Base-by-base conservation (phyloP, 2,797 vertebrate genomes). In the Onychomys arenicola region DNA sequence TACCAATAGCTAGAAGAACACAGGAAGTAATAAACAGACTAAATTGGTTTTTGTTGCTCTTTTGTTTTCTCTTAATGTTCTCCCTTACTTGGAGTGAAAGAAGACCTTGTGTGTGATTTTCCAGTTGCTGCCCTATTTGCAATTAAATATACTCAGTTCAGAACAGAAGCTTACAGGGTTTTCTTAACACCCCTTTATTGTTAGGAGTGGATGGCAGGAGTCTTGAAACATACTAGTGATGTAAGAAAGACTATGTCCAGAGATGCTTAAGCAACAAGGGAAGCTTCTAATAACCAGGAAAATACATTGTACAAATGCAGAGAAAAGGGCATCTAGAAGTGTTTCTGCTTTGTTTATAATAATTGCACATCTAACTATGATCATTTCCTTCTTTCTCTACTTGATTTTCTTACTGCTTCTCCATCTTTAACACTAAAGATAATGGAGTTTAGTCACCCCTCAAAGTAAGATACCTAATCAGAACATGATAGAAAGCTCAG, bases 11-110 rank as follows among this genome's bases (percentile, higher is more conserved):
- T 69, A 91, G 34, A 84, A 49, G 5, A 37, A 84, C 94, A 17
- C 89, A 95, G 52, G 49, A 95, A 96, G 92, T 29, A 37, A 32
- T 63, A 6, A 59, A n/a, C 34, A 89, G 49, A 84, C 67, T 95
- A 91, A 96, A 90, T n/a, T 96, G 4, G 4, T 61, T 97, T 97
- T 78, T 46, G 32, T 57, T 55, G 32, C 17, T 57, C 10, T 21
- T 34, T 61, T 61, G 12, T 13, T 55, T 96, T 43, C 55, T 93
- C 96, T 95, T 91, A 90, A 65, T 75, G 61, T 92, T 84, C 21
- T 96, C 49, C 76, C 91, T 89, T 21, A 27, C 75, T 49, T 80
- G 65, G 4, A 21, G 5, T 85, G 13, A 29, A 76, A 76, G 25
- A 25, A 46, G 3, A 49, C 43, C 40, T 75, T 89, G 23, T 59